Evolutionary conservation across 2,888 invertebrate species (phyloP).

Genomic region (Ichneumoninae sp.): DNA sequence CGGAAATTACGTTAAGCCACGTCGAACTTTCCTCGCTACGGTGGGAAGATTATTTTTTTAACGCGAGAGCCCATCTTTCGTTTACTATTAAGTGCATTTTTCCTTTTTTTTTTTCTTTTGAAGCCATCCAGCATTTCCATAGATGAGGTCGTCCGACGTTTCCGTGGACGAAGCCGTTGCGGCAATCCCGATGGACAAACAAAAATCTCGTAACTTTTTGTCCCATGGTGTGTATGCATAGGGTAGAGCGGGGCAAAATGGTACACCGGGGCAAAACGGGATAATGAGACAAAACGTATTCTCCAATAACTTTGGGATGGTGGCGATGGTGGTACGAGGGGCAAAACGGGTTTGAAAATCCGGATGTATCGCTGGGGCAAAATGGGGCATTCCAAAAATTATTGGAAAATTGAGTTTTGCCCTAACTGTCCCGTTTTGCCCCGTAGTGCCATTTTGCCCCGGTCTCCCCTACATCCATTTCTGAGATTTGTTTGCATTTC

Average conservation of each 20-base stretch:
- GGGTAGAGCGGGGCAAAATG: too few species aligned
- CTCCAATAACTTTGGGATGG: too few species aligned
- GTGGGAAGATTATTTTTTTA: conserved; percentile 49
- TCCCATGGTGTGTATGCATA: not conserved
- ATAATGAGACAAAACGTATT: too few species aligned
- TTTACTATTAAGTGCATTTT: not conserved
- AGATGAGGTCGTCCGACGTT: too few species aligned
- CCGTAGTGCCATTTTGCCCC: too few species aligned
- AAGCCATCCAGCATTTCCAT: not conserved
- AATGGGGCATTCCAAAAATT: too few species aligned
- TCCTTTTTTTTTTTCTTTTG: not conserved
- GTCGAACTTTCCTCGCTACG: conserved; percentile 53
- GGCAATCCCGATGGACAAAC: not conserved
- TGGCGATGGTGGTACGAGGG: too few species aligned
- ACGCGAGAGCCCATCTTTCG: conserved; percentile 11
- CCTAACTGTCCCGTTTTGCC: too few species aligned
- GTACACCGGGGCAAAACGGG: too few species aligned
- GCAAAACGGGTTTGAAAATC: too few species aligned
- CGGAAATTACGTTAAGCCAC: conserved; percentile 60
- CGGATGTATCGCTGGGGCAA: too few species aligned
- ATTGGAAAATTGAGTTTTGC: too few species aligned
- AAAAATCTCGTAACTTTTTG: not conserved
- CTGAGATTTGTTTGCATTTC: conserved; percentile 7
- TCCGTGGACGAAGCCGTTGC: not conserved
- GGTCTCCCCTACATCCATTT: not conserved